These are phyloP conservation scores for Tipula confusa DNA, from an alignment of 2,888 invertebrate genomes.

Conservation along the genomic window DNA sequence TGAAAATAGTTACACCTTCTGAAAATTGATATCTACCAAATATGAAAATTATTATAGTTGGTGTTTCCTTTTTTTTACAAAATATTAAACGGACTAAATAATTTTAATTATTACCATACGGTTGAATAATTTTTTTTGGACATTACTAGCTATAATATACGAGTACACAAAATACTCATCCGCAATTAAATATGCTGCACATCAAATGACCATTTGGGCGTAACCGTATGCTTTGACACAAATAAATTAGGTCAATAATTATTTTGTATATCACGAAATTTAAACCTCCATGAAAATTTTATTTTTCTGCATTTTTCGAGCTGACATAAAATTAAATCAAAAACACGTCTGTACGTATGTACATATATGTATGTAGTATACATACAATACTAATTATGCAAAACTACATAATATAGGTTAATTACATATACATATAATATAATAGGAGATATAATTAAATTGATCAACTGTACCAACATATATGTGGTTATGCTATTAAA, in stretches of 20 bases:
- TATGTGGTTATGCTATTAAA: conserved; percentile 3
- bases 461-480: neutral
- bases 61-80: no score
- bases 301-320: neutral
- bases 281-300: neutral
- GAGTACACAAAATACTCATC: no score
- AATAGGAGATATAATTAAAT: neutral
- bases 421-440: neutral
- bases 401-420: neutral
- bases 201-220: neutral
- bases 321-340: neutral
- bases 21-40: no score
- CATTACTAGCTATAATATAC: no score
- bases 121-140: no score
- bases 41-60: no score
- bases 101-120: no score
- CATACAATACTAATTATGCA: neutral
- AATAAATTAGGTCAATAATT: neutral
- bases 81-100: no score
- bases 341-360: neutral
- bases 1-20: no score
- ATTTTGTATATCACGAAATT: neutral
- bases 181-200: no score
- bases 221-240: neutral
- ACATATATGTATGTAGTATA: no score